phyloP scores from a whole-genome alignment of 1,140 invertebrate genomes.

The Drosophila pruinosa region DNA sequence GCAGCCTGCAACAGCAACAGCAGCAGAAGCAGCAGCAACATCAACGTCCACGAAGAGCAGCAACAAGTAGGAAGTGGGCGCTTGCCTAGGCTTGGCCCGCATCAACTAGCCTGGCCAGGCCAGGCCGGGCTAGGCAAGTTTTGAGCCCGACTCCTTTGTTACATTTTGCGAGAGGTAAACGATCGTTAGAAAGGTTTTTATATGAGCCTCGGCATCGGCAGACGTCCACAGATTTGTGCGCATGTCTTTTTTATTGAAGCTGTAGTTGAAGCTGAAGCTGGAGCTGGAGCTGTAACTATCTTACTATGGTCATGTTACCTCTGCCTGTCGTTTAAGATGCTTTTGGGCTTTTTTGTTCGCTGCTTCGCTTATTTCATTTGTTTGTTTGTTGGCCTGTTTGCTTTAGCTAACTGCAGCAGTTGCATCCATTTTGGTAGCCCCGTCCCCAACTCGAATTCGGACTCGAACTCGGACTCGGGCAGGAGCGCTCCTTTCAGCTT shows the following conservation, averaged over 20 bases:
- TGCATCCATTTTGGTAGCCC: conserved; percentile 70
- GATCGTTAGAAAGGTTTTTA: conserved; percentile 80
- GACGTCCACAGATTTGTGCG: conserved; percentile 69
- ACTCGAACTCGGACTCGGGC: conserved; percentile 19
- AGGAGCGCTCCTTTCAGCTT: conserved; percentile 54
- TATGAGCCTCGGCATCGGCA: conserved; percentile 52
- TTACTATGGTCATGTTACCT: conserved; percentile 71
- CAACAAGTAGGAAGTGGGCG: conserved; percentile 80
- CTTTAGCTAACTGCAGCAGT: conserved; percentile 57
- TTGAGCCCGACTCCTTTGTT: conserved; percentile 71
- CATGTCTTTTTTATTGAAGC: conserved; percentile 78
- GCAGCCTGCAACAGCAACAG: conserved; percentile 38
- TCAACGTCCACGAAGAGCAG: conserved; percentile 23
- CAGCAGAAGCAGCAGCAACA: too few species aligned
- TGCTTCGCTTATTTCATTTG: conserved; percentile 43
- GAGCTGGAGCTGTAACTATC: conserved; percentile 50
- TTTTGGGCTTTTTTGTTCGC: conserved; percentile 56
- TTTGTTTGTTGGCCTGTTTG: conserved; percentile 55
- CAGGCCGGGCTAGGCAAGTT: conserved; percentile 54
- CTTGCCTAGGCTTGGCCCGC: conserved; percentile 68
- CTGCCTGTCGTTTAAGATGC: conserved; percentile 74
- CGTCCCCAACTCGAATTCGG: too few species aligned
- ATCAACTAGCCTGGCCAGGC: conserved; percentile 34
- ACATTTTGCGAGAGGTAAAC: conserved; percentile 81
- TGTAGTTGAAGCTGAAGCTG: conserved; percentile 28